Percentiles rank a stretch among this genome's conserved stretches.
These are phyloP conservation scores for Lagothrix lagotricha DNA, from an alignment of 2,797 vertebrate species.

Conservation along the genomic window DNA sequence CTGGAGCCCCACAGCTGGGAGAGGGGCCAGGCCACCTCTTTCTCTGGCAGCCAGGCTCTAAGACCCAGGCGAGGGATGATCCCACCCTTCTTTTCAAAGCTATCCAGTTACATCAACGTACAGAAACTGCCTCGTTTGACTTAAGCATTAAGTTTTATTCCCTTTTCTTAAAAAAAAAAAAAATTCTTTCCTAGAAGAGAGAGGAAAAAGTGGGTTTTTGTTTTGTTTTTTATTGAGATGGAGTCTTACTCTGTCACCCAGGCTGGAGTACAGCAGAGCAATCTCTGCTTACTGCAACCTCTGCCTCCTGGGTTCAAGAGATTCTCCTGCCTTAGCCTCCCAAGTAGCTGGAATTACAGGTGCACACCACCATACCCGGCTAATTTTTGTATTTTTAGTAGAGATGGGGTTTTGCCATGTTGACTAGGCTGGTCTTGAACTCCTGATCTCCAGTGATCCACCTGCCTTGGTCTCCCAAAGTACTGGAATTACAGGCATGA, in stretches of 20 bases:
- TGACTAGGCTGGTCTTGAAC: background rate
- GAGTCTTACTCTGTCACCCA: background rate
- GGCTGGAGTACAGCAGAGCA: background rate
- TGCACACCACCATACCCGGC: background rate
- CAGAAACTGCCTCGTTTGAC: slow-evolving; percentile 41
- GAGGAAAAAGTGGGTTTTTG: background rate
- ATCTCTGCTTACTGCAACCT: background rate
- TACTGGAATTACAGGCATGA: background rate
- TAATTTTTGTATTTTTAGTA: background rate
- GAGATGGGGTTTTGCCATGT: background rate
- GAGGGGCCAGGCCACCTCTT: background rate
- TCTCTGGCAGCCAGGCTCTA: background rate
- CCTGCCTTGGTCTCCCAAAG: background rate
- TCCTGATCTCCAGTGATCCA: background rate
- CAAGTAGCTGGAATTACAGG: background rate
- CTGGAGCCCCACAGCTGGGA: slow-evolving; percentile 12
- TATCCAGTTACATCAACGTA: background rate
- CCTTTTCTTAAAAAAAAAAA: background rate
- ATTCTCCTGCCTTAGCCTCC: background rate
- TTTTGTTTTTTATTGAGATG: background rate
- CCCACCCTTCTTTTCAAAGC: slow-evolving; percentile 52
- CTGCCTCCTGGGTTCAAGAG: background rate
- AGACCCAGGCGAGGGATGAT: background rate
- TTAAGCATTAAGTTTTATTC: slow-evolving; percentile 52
- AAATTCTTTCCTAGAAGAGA: slow-evolving; percentile 17